A percentile compares a stretch with the other conserved stretches of the same genome.
phyloP scores from a whole-genome alignment of 2,797 vertebrate genomes.

The Acipenser oxyrinchus region DNA sequence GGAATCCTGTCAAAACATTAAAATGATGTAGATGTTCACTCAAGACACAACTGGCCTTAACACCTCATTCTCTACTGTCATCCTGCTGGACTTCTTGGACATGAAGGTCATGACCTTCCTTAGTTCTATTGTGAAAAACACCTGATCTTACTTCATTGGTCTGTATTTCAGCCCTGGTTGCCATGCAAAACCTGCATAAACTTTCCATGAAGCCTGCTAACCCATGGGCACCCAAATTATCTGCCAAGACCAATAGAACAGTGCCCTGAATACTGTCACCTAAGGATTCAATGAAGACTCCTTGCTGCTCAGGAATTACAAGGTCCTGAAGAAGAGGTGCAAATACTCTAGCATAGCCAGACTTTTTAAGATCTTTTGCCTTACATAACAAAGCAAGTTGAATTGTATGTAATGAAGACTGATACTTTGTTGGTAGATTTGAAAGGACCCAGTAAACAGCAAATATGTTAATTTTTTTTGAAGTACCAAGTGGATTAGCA shows the following conservation, averaged over 20 bases:
- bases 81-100: not conserved
- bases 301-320: slow-evolving; percentile 7
- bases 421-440: slow-evolving; percentile 13
- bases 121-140: not conserved
- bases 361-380: slow-evolving; percentile 9
- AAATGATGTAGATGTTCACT: not conserved
- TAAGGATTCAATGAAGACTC: not conserved
- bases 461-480: slow-evolving; percentile 15
- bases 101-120: slow-evolving; percentile 1
- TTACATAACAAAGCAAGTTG: slow-evolving; percentile 17
- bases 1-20: not conserved
- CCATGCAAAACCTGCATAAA: not conserved
- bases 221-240: no score
- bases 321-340: slow-evolving; percentile 10
- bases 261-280: slow-evolving; percentile 1
- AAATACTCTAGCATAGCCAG: no score
- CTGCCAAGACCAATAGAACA: not conserved
- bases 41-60: not conserved
- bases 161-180: not conserved
- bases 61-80: not conserved
- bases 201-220: not conserved
- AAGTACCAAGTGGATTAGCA: slow-evolving; percentile 15
- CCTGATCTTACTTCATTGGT: not conserved
- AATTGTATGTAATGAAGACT: slow-evolving; percentile 10
- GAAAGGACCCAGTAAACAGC: not conserved